phyloP scores from a whole-genome alignment of 2,797 vertebrate species.

The Lithobates pipiens region DNA sequence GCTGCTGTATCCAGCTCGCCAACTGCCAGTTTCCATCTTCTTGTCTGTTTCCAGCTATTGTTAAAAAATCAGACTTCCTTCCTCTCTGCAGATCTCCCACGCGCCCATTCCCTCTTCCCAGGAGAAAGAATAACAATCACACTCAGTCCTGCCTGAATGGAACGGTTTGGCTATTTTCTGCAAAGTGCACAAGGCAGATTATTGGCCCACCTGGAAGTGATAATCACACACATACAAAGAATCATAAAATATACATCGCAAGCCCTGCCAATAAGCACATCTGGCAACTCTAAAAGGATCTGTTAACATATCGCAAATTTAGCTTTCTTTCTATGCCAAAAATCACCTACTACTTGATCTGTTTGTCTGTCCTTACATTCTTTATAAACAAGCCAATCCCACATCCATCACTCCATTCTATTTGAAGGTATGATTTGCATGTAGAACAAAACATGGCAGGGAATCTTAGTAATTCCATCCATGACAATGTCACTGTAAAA shows the following conservation, averaged over 20 bases:
- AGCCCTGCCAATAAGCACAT: background rate
- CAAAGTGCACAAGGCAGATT: background rate
- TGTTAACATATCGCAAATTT: background rate
- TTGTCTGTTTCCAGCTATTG: slow-evolving; percentile 84
- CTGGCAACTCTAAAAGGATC: background rate
- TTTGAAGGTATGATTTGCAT: too few species aligned
- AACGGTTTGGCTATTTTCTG: slow-evolving; percentile 23
- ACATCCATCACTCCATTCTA: too few species aligned
- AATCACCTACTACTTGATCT: background rate
- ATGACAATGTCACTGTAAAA: too few species aligned
- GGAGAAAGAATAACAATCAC: slow-evolving; percentile 54
- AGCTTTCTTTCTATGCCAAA: background rate
- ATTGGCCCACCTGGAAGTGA: slow-evolving; percentile 30
- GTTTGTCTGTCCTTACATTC: background rate
- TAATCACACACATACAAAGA: slow-evolving; percentile 23
- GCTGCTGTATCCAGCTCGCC: slow-evolving; percentile 65
- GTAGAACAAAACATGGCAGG: too few species aligned
- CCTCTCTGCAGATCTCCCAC: slow-evolving; percentile 75
- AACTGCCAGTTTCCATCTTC: slow-evolving; percentile 72
- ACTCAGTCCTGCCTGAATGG: background rate
- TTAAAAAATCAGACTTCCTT: slow-evolving; percentile 78
- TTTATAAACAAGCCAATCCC: background rate
- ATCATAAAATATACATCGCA: background rate
- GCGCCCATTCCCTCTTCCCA: slow-evolving; percentile 64
- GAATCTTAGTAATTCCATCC: too few species aligned